A percentile compares a stretch with the other conserved stretches of the same genome.
These are phyloP conservation scores for Cebus imitator DNA, from an alignment of 2,113 vertebrate genomes.

Conservation along the genomic window DNA sequence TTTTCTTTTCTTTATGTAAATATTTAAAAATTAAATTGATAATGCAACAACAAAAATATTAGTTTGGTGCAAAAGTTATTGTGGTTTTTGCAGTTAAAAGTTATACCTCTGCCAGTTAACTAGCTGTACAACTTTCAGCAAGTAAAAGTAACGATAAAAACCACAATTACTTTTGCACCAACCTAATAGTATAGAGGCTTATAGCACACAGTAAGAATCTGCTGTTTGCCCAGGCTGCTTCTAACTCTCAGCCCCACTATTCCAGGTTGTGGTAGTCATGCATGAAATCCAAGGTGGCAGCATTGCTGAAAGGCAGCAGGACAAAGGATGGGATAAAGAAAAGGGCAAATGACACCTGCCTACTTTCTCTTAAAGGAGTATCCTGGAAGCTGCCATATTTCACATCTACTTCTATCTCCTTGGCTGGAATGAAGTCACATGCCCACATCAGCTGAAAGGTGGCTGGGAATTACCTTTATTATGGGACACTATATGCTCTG, in stretches of 20 bases:
- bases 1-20: background rate
- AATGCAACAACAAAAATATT: background rate
- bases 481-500: background rate
- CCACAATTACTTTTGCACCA: no score
- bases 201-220: background rate
- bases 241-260: background rate
- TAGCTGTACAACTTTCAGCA: no score
- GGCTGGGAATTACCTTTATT: background rate
- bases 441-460: background rate
- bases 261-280: background rate
- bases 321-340: background rate
- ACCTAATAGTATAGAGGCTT: background rate
- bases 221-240: background rate
- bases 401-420: background rate
- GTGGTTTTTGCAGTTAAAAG: no score
- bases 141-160: no score
- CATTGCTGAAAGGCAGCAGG: background rate
- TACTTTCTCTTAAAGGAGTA: background rate
- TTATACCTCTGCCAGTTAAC: no score
- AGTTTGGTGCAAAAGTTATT: no score
- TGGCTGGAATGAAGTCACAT: background rate
- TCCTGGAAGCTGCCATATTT: background rate
- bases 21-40: constrained; percentile 3
- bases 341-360: background rate
- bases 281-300: background rate